A percentile compares a stretch with the other conserved stretches of the same genome.
These are phyloP conservation scores for Phyllostomus hastatus DNA, from an alignment of 2,113 vertebrate genomes.

Conservation along the genomic window DNA sequence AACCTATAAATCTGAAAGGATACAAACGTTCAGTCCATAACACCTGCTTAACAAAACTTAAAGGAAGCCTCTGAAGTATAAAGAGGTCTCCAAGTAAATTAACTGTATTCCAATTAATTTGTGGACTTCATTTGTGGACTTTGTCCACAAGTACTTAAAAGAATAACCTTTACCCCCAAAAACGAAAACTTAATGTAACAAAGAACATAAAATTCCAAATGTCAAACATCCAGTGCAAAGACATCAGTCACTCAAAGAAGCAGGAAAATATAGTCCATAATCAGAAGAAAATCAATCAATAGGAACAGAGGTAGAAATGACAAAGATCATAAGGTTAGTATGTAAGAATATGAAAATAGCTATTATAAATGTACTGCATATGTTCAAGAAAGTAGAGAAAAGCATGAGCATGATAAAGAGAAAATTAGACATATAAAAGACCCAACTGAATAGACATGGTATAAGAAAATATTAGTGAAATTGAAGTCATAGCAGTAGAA, in stretches of 20 bases:
- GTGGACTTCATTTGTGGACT: not conserved
- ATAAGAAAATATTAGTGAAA: not conserved
- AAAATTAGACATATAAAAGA: not conserved
- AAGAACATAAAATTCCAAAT: not conserved
- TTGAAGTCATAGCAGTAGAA: not conserved
- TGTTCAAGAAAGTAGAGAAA: not conserved
- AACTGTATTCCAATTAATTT: not conserved
- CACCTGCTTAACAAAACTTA: not conserved
- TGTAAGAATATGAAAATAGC: not conserved
- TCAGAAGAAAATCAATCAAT: not conserved
- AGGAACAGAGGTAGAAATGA: not conserved
- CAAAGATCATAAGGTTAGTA: not conserved
- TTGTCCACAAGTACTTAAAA: not conserved
- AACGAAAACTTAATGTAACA: not conserved
- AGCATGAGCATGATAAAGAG: not conserved
- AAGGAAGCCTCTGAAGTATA: not conserved
- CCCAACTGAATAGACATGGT: not conserved
- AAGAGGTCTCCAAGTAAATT: not conserved
- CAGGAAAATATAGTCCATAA: not conserved
- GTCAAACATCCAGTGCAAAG: not conserved
- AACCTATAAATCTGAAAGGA: not conserved
- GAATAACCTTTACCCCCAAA: not conserved
- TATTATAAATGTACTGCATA: not conserved
- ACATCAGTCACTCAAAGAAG: not conserved
- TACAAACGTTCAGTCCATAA: not conserved